A percentile compares a stretch with the other conserved stretches of the same genome.
phyloP scores from a whole-genome alignment of 2,888 invertebrate species.

The Sthenelais limicola region DNA sequence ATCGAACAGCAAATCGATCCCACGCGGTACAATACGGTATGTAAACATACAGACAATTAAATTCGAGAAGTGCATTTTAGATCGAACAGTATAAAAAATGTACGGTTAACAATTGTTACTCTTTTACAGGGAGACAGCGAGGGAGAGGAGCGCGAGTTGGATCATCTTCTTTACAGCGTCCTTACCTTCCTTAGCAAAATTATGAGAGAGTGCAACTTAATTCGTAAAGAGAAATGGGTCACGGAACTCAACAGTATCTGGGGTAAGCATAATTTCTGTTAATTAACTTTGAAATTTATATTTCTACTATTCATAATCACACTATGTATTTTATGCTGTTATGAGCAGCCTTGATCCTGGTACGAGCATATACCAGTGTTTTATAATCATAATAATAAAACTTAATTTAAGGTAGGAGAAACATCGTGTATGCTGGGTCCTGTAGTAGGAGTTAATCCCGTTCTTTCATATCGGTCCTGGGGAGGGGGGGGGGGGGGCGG shows the following conservation, averaged over 20 bases:
- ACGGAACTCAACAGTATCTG: slow-evolving; percentile 62
- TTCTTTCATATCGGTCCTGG: too few species aligned
- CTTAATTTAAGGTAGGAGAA: neutral
- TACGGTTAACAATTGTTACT: too few species aligned
- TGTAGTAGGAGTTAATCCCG: too few species aligned
- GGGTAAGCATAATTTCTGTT: slow-evolving; percentile 58
- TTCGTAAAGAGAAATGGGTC: slow-evolving; percentile 58
- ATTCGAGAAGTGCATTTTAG: too few species aligned
- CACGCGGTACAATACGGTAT: slow-evolving; percentile 53
- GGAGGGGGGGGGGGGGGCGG: too few species aligned
- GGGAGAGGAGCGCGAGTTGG: slow-evolving; percentile 57
- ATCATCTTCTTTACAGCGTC: slow-evolving; percentile 66
- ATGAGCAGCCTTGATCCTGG: too few species aligned
- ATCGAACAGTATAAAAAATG: too few species aligned
- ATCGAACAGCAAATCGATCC: slow-evolving; percentile 75
- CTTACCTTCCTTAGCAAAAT: slow-evolving; percentile 68
- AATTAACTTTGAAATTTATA: neutral
- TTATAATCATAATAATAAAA: neutral
- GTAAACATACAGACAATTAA: slow-evolving; percentile 6
- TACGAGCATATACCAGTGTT: too few species aligned
- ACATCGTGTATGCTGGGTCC: too few species aligned
- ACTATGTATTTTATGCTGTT: too few species aligned
- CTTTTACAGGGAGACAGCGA: slow-evolving; percentile 48
- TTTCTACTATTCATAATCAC: neutral
- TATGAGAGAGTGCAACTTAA: slow-evolving; percentile 58